phyloP scores from a whole-genome alignment of 2,888 invertebrate genomes.

The Xanthia icteritia region DNA sequence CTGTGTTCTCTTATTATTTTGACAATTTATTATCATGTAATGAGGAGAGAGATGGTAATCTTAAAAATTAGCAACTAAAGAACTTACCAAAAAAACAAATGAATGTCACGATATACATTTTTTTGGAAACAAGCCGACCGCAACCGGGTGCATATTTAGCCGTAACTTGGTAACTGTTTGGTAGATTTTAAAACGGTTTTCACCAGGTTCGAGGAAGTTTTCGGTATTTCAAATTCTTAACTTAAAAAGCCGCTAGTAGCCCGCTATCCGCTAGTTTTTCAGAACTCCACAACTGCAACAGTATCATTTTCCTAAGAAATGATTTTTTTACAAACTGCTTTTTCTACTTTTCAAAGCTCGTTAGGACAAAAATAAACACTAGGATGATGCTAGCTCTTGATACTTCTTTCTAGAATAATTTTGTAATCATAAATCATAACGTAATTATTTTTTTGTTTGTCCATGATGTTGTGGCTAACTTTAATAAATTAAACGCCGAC shows the following conservation, averaged over 20 bases:
- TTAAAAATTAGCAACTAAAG: conserved; percentile 21
- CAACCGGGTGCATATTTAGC: neutral
- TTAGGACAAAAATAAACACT: conserved; percentile 30
- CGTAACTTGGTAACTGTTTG: conserved; percentile 14
- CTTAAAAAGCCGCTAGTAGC: conserved; percentile 4
- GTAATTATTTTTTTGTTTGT: conserved; percentile 19
- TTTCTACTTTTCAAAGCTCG: conserved; percentile 26
- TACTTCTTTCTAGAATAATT: conserved; percentile 33
- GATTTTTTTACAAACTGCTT: conserved; percentile 11
- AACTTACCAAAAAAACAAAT: conserved; percentile 12
- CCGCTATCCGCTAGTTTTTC: conserved; percentile 32
- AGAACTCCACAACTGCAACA: conserved; percentile 10
- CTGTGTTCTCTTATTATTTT: conserved; percentile 52
- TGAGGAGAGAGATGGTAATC: conserved; percentile 47
- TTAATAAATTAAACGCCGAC: neutral
- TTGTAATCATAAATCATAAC: conserved; percentile 35
- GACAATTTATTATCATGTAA: conserved; percentile 50
- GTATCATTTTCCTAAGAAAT: neutral
- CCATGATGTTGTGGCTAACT: neutral
- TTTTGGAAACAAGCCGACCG: neutral
- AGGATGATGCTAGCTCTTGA: neutral
- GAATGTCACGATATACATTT: conserved; percentile 17
- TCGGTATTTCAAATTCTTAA: conserved; percentile 30
- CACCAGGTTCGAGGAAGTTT: conserved; percentile 39
- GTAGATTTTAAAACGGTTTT: conserved; percentile 31